A percentile compares a stretch with the other conserved stretches of the same genome.
These are phyloP conservation scores for Drosophila anomelani DNA, from an alignment of 2,888 invertebrate genomes.

Conservation along the genomic window DNA sequence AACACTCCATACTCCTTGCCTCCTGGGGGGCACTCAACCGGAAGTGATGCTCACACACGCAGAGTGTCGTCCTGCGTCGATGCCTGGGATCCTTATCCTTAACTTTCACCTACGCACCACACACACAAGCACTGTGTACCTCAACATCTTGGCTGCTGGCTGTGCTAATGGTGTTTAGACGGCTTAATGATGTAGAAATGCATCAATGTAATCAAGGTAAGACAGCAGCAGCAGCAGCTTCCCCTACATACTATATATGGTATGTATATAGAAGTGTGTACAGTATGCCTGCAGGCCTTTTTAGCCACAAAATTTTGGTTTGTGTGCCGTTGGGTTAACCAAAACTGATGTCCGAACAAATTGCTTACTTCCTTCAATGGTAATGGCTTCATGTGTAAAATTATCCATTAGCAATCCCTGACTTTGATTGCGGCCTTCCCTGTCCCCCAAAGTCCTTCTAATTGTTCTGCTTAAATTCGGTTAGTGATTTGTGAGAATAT, in stretches of 20 bases:
- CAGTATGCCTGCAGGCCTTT: slow-evolving; percentile 10
- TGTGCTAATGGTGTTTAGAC: slow-evolving; percentile 70
- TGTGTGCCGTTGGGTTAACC: slow-evolving; percentile 57
- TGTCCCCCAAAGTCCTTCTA: background rate
- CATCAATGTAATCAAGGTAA: slow-evolving; percentile 77
- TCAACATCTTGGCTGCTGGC: slow-evolving; percentile 36
- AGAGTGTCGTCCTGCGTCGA: slow-evolving; percentile 12
- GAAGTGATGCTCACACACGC: slow-evolving; percentile 64
- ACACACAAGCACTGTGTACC: slow-evolving; percentile 2
- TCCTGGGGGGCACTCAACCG: slow-evolving; percentile 65
- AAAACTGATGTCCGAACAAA: slow-evolving; percentile 51
- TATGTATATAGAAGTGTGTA: slow-evolving; percentile 1
- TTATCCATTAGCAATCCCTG: slow-evolving; percentile 47
- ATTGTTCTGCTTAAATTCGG: background rate
- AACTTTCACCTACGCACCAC: slow-evolving; percentile 37
- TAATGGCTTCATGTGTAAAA: slow-evolving; percentile 20
- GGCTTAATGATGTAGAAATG: slow-evolving; percentile 78
- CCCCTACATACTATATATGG: background rate
- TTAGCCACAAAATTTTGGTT: slow-evolving; percentile 20
- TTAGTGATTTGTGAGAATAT: slow-evolving; percentile 1
- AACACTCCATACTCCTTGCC: slow-evolving; percentile 16
- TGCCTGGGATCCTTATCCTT: slow-evolving; percentile 51
- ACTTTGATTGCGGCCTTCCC: slow-evolving; percentile 17
- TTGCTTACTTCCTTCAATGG: slow-evolving; percentile 62
- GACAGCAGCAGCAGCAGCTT: slow-evolving; percentile 23